A percentile compares a stretch with the other conserved stretches of the same genome.
These are phyloP conservation scores for Damaliscus lunatus DNA, from an alignment of 2,113 vertebrate genomes.

Conservation along the genomic window DNA sequence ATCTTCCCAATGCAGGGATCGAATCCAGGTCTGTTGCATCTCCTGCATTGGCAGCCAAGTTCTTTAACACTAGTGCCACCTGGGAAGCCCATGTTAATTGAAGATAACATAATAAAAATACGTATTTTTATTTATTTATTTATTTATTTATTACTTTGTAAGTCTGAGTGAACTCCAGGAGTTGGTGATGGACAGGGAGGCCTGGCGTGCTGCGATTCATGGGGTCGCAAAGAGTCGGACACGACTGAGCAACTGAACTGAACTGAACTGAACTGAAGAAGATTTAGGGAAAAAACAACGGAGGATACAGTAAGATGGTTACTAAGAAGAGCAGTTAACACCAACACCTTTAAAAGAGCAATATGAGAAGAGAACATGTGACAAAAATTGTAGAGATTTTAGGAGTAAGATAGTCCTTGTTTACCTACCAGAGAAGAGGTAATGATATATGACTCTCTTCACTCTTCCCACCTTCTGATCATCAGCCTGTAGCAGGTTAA, in stretches of 20 bases:
- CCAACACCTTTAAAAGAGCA: neutral
- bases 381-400: neutral
- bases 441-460: neutral
- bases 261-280: neutral
- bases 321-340: neutral
- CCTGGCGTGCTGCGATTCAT: no score
- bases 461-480: neutral
- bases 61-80: neutral
- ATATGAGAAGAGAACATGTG: neutral
- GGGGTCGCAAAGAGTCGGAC: accelerated
- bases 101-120: neutral
- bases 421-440: accelerated
- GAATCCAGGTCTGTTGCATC: neutral
- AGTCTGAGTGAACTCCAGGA: no score
- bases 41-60: neutral
- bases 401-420: neutral
- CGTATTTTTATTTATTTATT: neutral
- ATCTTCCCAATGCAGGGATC: neutral
- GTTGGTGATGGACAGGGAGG: no score
- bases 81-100: neutral
- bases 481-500: neutral
- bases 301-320: neutral
- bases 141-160: neutral
- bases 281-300: neutral
- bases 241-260: no score